Base-by-base conservation (phyloP, 1,140 invertebrate genomes). In the Zaprionus kolodkinae region DNA sequence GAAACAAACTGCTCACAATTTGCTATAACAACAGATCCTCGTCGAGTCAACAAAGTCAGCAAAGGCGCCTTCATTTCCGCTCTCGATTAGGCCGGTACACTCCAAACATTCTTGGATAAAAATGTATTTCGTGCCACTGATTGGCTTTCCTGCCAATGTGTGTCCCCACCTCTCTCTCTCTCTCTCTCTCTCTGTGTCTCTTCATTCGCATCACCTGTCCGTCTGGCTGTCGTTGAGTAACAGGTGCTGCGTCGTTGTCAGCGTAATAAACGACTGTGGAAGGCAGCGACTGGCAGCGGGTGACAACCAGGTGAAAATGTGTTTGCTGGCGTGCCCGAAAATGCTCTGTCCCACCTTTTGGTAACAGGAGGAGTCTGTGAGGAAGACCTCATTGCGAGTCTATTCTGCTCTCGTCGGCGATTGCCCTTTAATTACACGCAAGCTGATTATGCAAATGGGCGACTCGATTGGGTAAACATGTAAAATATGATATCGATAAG, bases 401-500 rank as follows among this genome's bases (percentile, higher is more conserved):
- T 33, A 35, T 36, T 25, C 36, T 40, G 52, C 35, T 76, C 57
- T 43, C 48, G 52, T 63, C 6, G 48, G 27, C 74, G 73, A 83
- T 87, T 74, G 83, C 83, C 84, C 82, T 83, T 87, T 87, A 87
- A 87, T 87, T 88, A 88, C 76, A 79, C 54, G 67, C 54, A 88
- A 80, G 84, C 84, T 83, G 84, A 83, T 87, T 88, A 88, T 88
- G 83, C 72, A 87, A 87, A 87, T 83, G 38, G 65, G 38, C 63
- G 48, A 50, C 63, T 62, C 57, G 73, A 60, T 59, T 71, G 64
- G 65, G 54, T 80, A 66, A 66, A 63, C 55, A 52, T 60, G 64
- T 83, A 72, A 83, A 79, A 77, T 78, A 67, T 78, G 73, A 68
- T 66, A 80, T 83, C 80, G 67, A 87, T 79, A 67, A 66, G 43